Evolutionary conservation across 2,888 invertebrate genomes (phyloP), one percentile per base, ranked within the genome.

Genomic region (Horisme vitalbata): DNA sequence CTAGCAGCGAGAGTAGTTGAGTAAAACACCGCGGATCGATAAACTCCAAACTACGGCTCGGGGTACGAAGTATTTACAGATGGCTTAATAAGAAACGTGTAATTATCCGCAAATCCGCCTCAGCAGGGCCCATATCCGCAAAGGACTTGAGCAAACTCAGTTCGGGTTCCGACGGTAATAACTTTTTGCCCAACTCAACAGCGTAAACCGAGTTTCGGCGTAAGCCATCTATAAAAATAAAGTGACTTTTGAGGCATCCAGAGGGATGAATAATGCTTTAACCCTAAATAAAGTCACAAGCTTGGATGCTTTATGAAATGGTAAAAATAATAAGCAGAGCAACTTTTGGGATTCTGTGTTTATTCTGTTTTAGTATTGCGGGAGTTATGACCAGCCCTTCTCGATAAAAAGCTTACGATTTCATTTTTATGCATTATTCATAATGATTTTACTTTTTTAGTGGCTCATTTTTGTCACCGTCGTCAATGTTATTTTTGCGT

Each of bases 61-160:
- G 24, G 31, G 41, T 41, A 45, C 37, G 52, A 58, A 71, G 73
- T 80, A 79, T 79, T 80, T 79, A 70, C 75, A 61, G 73, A 73
- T 68, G 68, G 73, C 79, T 81, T 80, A 79, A 77, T 78, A 79
- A 70, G 75, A 75, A 74, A 68, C 71, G 71, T 61, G 79, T 79
- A 81, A 79, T 79, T 79, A 79, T 79, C 78, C 71, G 69, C 70
- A 74, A 77, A 79, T 75, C 54, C 51, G 49, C 55, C 51, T 51
- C 36, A 34, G 45, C 47, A 41, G 45, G 51, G 51, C 54, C 68
- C 59, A 71, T 69, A 76, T 71, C 71, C 69, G 66, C 63, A 67
- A 73, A 76, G 73, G 71, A 78, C 73, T 75, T 78, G 70, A 56
- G 75, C 71, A 78, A 79, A 79, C 77, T 76, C 71, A 51, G 63